Evolutionary conservation across 2,888 invertebrate species (phyloP).

Genomic region (Apamea crenata): DNA sequence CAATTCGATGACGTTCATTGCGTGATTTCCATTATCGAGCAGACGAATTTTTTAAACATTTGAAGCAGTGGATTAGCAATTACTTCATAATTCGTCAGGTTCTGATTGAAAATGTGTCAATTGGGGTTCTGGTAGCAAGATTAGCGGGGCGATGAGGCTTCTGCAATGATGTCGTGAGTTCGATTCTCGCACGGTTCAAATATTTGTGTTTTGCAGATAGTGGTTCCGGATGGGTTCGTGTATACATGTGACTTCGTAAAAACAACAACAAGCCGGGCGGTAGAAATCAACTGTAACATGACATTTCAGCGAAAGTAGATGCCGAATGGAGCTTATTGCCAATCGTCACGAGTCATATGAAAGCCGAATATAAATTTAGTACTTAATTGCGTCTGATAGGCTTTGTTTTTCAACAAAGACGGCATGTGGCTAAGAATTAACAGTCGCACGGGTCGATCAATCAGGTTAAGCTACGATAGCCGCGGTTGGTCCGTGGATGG

Average conservation of each 20-base stretch:
- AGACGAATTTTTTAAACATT: background rate
- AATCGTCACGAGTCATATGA: background rate
- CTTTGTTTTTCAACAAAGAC: too few species aligned
- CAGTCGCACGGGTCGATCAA: too few species aligned
- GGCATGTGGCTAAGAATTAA: too few species aligned
- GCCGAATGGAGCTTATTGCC: background rate
- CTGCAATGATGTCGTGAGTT: background rate
- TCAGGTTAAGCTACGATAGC: too few species aligned
- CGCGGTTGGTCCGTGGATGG: too few species aligned
- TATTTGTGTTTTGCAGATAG: background rate
- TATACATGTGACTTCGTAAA: background rate
- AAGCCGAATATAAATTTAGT: background rate
- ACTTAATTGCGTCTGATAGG: too few species aligned
- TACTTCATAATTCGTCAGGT: background rate
- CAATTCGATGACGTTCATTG: background rate
- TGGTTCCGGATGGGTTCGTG: background rate
- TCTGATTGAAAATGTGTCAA: background rate
- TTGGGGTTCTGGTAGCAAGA: background rate
- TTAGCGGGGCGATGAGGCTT: background rate
- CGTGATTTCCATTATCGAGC: background rate
- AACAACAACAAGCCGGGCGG: background rate
- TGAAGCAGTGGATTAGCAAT: background rate
- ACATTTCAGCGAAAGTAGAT: background rate
- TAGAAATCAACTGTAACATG: background rate
- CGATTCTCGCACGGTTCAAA: background rate